These are phyloP conservation scores for Alloscopus bannaensis DNA, from an alignment of 2,888 invertebrate genomes.

Conservation along the genomic window DNA sequence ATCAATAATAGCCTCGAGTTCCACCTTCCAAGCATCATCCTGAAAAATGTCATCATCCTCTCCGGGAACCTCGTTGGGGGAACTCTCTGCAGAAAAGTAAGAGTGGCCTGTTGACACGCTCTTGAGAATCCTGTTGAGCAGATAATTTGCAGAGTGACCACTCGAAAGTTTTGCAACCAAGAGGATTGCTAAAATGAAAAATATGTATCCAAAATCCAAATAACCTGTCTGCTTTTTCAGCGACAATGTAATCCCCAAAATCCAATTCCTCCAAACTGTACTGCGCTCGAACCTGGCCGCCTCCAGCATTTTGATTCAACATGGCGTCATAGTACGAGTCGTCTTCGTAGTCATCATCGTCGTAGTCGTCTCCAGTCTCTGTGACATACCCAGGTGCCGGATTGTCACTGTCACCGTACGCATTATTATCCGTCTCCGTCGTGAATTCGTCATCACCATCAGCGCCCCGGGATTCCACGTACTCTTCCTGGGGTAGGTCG, in stretches of 20 bases:
- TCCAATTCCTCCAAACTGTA: not conserved
- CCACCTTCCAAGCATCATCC: constrained; percentile 13
- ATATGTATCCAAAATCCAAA: no score
- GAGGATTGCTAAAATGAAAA: no score
- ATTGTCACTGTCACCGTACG: no score
- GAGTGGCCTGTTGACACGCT: not conserved
- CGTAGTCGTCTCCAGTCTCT: not conserved
- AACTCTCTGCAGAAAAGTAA: not conserved
- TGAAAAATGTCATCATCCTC: constrained; percentile 11
- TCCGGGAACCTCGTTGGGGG: not conserved
- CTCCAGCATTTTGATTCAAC: not conserved
- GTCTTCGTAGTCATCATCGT: not conserved
- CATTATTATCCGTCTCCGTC: no score
- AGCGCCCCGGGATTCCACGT: no score
- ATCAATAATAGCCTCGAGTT: not conserved
- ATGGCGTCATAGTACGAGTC: not conserved
- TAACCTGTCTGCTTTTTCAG: no score
- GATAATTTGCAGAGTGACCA: no score
- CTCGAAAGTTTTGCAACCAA: no score
- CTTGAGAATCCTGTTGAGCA: not conserved
- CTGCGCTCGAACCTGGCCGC: not conserved
- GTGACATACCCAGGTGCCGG: no score
- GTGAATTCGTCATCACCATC: no score
- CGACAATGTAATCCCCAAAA: not conserved
- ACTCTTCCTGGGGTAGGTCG: no score